A percentile compares a stretch with the other conserved stretches of the same genome.
Conservation (phyloP, 2,113 vertebrate species). For the Microcebus lehilahytsara region DNA sequence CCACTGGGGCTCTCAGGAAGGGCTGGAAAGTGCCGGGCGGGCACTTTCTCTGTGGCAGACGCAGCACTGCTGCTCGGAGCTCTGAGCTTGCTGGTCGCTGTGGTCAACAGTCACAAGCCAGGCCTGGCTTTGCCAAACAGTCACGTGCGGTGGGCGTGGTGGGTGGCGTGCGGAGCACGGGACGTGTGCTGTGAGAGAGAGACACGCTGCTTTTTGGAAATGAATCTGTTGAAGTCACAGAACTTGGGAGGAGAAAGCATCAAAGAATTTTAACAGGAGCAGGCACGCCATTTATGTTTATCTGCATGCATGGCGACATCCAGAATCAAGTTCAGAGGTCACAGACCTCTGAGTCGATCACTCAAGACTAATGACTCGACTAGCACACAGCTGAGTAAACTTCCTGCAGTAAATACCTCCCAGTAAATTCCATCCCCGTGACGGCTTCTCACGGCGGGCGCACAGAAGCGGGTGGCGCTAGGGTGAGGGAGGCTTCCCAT, state of each 20-base stretch:
- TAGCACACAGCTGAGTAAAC: background rate
- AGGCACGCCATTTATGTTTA: background rate
- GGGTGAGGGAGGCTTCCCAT: background rate
- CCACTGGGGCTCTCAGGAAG: background rate
- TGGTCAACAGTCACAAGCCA: background rate
- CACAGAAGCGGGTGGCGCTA: background rate
- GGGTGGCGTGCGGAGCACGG: background rate
- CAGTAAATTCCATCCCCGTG: background rate
- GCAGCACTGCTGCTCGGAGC: background rate
- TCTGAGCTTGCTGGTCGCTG: background rate
- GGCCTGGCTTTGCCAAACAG: background rate
- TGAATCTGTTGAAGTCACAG: background rate
- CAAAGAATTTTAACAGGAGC: background rate
- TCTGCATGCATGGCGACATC: background rate
- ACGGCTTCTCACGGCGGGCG: background rate
- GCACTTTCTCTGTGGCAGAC: background rate
- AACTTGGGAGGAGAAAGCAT: background rate
- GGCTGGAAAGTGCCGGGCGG: background rate
- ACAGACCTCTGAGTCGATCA: background rate
- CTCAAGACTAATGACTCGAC: background rate
- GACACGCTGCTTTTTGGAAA: background rate
- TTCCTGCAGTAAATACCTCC: background rate
- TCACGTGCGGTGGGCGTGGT: no score
- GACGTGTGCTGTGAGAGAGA: background rate
- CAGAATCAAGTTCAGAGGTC: background rate